These are phyloP conservation scores for Aleiodes leptofemur DNA, from an alignment of 2,888 invertebrate genomes.

Conservation along the genomic window DNA sequence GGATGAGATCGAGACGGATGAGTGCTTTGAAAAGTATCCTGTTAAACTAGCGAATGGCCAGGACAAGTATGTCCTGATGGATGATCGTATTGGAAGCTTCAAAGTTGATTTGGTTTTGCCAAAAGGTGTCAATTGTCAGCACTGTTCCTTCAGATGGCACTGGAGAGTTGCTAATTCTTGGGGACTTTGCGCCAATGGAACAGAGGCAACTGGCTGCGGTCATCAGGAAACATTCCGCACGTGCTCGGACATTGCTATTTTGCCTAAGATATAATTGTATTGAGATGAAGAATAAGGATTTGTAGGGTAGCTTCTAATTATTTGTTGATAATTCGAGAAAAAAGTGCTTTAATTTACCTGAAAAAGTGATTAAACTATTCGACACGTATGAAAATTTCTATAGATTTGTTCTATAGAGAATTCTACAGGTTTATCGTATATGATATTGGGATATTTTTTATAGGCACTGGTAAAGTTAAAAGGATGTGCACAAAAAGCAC, in stretches of 20 bases:
- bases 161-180: constrained; percentile 77
- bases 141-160: constrained; percentile 79
- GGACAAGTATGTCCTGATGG: constrained; percentile 60
- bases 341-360: too few species aligned
- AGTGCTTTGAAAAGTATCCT: constrained; percentile 75
- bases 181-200: constrained; percentile 75
- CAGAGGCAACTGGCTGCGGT: constrained; percentile 75
- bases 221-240: constrained; percentile 77
- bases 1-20: constrained; percentile 75
- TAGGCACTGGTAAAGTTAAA: too few species aligned
- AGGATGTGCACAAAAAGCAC: too few species aligned
- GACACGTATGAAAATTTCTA: too few species aligned
- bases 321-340: too few species aligned
- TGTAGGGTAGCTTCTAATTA: too few species aligned
- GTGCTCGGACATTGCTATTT: constrained; percentile 76
- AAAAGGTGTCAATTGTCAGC: constrained; percentile 74
- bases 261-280: background rate
- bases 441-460: too few species aligned
- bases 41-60: constrained; percentile 70
- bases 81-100: constrained; percentile 57
- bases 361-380: too few species aligned
- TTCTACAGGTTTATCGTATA: too few species aligned
- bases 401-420: too few species aligned
- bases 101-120: constrained; percentile 73
- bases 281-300: too few species aligned